Base-by-base conservation (phyloP, 2,888 invertebrate species). In the Spilarctia lutea region DNA sequence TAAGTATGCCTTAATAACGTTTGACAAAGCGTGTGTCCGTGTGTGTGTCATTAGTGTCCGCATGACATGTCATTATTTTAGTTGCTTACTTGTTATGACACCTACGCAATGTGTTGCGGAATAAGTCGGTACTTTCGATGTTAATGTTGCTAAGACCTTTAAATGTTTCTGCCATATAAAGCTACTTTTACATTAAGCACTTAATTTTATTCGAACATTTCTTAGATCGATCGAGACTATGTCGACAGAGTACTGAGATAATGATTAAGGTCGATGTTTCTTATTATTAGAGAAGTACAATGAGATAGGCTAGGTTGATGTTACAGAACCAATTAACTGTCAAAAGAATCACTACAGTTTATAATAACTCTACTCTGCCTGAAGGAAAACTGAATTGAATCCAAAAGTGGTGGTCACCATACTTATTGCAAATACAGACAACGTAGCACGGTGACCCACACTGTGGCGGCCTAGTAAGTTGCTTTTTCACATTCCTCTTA, bases 41-140 rank as follows among this genome's bases (percentile, higher is more conserved):
- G n/a, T n/a, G n/a, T n/a, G n/a, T n/a, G n/a, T n/a, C 60, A 74
- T 74, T 74, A 70, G 74, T 74, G 70, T 66, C 66, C 13, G 45
- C 69, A 20, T 73, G 35, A 52, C 63, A 52, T 69, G 52, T 30
- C 56, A 68, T 65, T 65, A 65, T 27, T 30, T 35, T 42, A 66
- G 13, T 48, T 68, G 6, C 33, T 52, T 68, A 24, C 20, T 18
- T 11, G 24, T 73, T 73, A 27, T 35, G 24, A 73, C 68, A 69
- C 69, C 60, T 68, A 67, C 56, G 24, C 39, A 56, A 67, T 30
- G 4, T 48, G 52, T 69, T 56, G 56, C 52, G 33, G 52, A 35
- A 52, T 69, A 60, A 60, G 16, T 60, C 2, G 60, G 60, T 60
- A 60, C 60, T 60, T 60, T 30, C 27, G 27, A 27, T 27, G 27